Evolutionary conservation across 2,797 vertebrate genomes (phyloP), one percentile per base, ranked within the genome.

Genomic region (Pempheris klunzingeri): DNA sequence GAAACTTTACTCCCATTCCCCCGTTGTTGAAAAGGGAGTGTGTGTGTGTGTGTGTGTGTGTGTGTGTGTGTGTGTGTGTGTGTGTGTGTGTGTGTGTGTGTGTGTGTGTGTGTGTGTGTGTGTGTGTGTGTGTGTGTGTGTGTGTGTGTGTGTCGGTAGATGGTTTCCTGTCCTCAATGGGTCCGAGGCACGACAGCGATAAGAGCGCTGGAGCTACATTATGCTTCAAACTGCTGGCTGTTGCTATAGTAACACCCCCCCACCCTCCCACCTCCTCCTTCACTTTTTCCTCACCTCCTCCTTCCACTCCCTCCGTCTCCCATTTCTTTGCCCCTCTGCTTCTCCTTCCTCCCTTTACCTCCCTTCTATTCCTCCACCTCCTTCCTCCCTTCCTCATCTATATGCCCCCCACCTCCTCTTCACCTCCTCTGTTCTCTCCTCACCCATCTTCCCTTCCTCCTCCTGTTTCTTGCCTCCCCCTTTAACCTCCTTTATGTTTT

Each of bases 101-200:
- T 26, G 66, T 41, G 54, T 61, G 77, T 52, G 32, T 43, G 36
- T 28, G 14, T 24, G 38, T 18, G 55, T 43, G 39, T 28, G 49
- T 68, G 39, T 54, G 46, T 22, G 60, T 53, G 67, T 58, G 74
- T 62, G 50, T 57, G 62, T 72, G 60, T 46, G 64, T 52, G 43
- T 26, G 73, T 28, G 64, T 53, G 24, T 44, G 62, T 54, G 52
- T 20, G 46, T 15, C 0, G 12, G 22, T 60, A 36, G 22, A n/a
- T 26, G 7, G 55, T 77, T 89, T 91, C 86, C 90, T 88, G 84
- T 79, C 50, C 81, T 78, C 77, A 87, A 88, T 87, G 80, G 82
- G 17, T 73, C 52, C 60, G n/a, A 66, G 78, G 87, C 86, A 88
- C 85, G 86, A 81, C 81, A 88, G 84, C 71, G 82, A 91, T 91